phyloP scores from a whole-genome alignment of 1,140 invertebrate species.

The Tenebrio molitor region DNA sequence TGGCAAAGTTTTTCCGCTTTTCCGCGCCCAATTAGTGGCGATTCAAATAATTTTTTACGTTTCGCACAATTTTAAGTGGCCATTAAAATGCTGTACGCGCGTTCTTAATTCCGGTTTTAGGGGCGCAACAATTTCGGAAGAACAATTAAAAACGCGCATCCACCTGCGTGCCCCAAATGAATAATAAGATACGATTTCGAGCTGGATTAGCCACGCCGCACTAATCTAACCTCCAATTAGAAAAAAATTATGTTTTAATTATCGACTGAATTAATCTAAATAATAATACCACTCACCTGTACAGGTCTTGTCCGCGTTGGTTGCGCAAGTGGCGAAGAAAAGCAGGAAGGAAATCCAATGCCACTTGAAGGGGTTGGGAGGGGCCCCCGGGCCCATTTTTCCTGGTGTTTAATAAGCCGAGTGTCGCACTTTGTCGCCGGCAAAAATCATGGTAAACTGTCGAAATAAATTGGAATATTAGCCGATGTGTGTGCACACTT shows the following conservation, averaged over 20 bases:
- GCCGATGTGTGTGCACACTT: slow-evolving; percentile 7
- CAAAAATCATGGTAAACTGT: slow-evolving; percentile 9
- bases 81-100: slow-evolving; percentile 20
- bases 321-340: slow-evolving; percentile 22
- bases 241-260: slow-evolving; percentile 25
- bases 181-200: not conserved
- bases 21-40: not conserved
- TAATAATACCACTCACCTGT: slow-evolving; percentile 37
- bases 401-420: not conserved
- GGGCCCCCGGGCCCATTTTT: slow-evolving; percentile 19
- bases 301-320: slow-evolving; percentile 21
- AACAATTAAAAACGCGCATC: slow-evolving; percentile 1
- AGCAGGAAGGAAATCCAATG: slow-evolving; percentile 12
- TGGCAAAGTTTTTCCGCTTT: not conserved
- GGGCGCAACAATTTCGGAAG: not conserved
- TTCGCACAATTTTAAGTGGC: slow-evolving; percentile 6
- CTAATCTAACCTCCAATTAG: slow-evolving; percentile 3
- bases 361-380: slow-evolving; percentile 3
- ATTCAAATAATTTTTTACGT: slow-evolving; percentile 28
- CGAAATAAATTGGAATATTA: slow-evolving; percentile 16
- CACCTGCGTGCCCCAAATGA: not conserved
- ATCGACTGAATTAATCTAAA: slow-evolving; percentile 32
- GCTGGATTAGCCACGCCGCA: not conserved
- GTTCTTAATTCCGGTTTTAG: not conserved
- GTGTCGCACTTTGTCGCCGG: not conserved